Conservation (phyloP, 2,113 vertebrate genomes). For the Anseranas semipalmata region DNA sequence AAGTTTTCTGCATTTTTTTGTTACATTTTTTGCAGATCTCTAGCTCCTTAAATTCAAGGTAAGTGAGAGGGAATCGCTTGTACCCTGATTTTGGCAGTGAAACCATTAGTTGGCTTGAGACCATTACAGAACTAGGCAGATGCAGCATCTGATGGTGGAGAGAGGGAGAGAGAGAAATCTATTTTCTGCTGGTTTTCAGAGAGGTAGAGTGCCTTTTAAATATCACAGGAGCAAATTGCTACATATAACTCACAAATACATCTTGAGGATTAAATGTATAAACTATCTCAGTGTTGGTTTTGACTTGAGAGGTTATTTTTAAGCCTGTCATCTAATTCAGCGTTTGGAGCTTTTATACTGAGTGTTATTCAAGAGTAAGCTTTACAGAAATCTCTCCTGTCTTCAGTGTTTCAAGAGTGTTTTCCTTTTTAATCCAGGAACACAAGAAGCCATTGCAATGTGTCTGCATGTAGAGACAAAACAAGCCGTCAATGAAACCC, state of each 20-base stretch:
- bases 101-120: neutral
- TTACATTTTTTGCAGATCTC: neutral
- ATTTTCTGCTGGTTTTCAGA: neutral
- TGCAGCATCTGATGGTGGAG: neutral
- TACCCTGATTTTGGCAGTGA: neutral
- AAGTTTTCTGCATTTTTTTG: neutral
- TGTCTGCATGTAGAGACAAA: constrained; percentile 81
- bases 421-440: constrained; percentile 76
- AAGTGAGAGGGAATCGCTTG: neutral
- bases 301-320: neutral
- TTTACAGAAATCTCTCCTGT: neutral
- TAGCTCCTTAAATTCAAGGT: neutral
- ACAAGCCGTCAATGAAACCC: constrained; percentile 75
- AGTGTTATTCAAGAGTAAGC: neutral
- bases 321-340: neutral
- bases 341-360: neutral
- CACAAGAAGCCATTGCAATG: constrained; percentile 84
- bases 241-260: neutral
- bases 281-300: neutral
- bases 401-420: neutral
- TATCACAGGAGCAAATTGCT: neutral
- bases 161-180: neutral
- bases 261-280: neutral
- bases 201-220: neutral
- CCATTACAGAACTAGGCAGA: neutral